A percentile compares a stretch with the other conserved stretches of the same genome.
Evolutionary conservation across 2,797 vertebrate genomes (phyloP).

Genomic region (Gallirallus australis): DNA sequence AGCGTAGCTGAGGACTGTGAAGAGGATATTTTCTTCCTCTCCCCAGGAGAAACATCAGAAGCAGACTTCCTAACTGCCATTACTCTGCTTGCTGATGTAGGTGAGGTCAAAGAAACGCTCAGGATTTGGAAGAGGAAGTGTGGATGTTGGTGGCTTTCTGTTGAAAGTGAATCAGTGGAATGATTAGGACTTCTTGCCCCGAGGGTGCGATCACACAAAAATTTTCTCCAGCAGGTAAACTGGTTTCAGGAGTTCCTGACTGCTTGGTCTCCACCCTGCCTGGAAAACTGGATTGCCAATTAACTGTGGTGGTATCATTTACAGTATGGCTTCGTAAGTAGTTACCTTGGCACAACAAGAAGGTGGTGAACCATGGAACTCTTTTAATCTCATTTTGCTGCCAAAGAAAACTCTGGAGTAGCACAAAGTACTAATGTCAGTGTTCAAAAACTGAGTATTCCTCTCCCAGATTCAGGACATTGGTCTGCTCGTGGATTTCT

Average conservation of each 20-base stretch:
- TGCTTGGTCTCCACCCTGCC: constrained; percentile 25
- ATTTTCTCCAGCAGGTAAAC: neutral
- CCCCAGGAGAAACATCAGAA: neutral
- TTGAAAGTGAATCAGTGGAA: constrained; percentile 7
- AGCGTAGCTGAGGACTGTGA: neutral
- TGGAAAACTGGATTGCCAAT: constrained; percentile 13
- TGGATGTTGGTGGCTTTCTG: neutral
- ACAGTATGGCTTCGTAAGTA: neutral
- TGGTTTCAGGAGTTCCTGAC: neutral
- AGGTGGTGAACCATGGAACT: neutral
- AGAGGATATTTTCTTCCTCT: neutral
- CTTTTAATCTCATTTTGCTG: neutral
- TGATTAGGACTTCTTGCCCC: constrained; percentile 17
- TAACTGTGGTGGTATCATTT: neutral
- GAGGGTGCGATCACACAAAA: neutral
- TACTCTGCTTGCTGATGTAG: neutral
- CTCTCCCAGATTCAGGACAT: neutral
- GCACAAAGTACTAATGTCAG: neutral
- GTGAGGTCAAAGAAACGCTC: neutral
- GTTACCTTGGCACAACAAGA: neutral
- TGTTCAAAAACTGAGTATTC: neutral
- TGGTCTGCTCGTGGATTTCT: neutral
- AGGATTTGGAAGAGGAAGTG: neutral
- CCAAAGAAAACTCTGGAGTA: neutral
- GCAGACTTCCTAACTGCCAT: neutral